Evolutionary conservation across 2,113 vertebrate genomes (phyloP).

Genomic region (Lasiurus cinereus): DNA sequence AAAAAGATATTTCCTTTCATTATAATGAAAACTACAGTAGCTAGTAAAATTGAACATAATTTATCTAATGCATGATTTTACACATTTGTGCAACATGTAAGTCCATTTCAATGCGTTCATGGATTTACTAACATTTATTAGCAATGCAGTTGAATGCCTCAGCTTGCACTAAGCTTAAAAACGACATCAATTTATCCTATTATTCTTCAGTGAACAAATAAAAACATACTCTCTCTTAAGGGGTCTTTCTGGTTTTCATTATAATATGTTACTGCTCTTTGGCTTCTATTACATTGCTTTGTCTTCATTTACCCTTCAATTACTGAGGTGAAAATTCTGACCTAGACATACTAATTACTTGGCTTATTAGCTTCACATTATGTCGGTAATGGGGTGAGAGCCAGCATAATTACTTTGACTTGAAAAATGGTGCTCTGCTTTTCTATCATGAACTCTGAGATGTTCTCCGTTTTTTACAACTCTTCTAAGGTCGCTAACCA

Average conservation of each 20-base stretch:
- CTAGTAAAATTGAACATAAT: neutral
- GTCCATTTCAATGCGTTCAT: neutral
- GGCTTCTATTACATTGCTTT: conserved; percentile 80
- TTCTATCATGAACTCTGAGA: conserved; percentile 83
- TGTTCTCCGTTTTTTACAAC: conserved; percentile 64
- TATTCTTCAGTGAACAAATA: conserved; percentile 43
- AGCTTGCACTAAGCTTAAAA: neutral
- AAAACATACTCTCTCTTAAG: conserved; percentile 54
- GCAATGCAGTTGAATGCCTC: neutral
- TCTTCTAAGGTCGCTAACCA: conserved; percentile 57
- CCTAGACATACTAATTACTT: conserved; percentile 89
- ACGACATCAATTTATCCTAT: neutral
- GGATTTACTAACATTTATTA: neutral
- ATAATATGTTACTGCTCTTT: conserved; percentile 42
- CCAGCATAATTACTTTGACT: conserved; percentile 86
- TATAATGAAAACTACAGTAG: neutral
- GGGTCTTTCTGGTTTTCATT: conserved; percentile 54
- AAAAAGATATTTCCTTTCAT: neutral
- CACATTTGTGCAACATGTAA: neutral
- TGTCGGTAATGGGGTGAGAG: conserved; percentile 86
- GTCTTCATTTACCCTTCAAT: conserved; percentile 86
- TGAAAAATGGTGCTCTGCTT: conserved; percentile 87
- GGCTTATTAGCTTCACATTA: conserved; percentile 89
- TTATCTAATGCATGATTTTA: neutral
- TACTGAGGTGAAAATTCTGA: conserved; percentile 88